Evolutionary conservation across 1,140 invertebrate genomes (phyloP).

Genomic region (Bombus huntii): DNA sequence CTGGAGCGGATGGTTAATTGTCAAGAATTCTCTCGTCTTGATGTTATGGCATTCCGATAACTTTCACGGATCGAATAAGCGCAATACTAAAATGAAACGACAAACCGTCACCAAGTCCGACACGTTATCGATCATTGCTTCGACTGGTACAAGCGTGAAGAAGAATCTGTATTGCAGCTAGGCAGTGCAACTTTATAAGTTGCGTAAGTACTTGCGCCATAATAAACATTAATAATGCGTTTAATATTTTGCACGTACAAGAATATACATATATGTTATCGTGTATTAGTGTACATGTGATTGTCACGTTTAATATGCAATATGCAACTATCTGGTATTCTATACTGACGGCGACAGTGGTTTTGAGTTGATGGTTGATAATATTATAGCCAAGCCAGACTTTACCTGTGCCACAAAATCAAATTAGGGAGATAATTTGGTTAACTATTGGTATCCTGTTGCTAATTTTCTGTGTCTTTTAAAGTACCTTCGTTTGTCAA

Average conservation of each 20-base stretch:
- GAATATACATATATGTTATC: not conserved
- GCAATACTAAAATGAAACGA: slow-evolving; percentile 47
- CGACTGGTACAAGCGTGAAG: not conserved
- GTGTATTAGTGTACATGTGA: too few relatives aligned
- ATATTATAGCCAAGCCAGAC: not conserved
- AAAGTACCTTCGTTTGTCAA: too few relatives aligned
- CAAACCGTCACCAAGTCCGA: not conserved
- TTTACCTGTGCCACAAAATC: not conserved
- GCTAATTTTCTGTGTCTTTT: not conserved
- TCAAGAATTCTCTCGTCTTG: slow-evolving; percentile 60
- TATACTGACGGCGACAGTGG: not conserved
- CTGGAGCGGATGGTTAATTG: slow-evolving; percentile 69
- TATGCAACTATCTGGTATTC: not conserved
- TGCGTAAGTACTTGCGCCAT: not conserved
- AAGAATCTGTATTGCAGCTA: too few relatives aligned
- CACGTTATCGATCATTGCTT: not conserved
- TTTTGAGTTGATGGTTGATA: not conserved
- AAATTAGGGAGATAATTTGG: not conserved
- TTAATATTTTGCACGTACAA: not conserved
- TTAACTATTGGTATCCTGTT: not conserved
- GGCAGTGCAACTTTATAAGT: not conserved
- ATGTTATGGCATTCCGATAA: slow-evolving; percentile 67
- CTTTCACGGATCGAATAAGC: slow-evolving; percentile 40
- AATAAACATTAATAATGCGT: not conserved
- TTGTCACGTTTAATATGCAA: not conserved